Percentiles rank a stretch among this genome's conserved stretches.
phyloP scores from a whole-genome alignment of 53 echinoderm and acorn worm species.

The Antedon mediterranea region DNA sequence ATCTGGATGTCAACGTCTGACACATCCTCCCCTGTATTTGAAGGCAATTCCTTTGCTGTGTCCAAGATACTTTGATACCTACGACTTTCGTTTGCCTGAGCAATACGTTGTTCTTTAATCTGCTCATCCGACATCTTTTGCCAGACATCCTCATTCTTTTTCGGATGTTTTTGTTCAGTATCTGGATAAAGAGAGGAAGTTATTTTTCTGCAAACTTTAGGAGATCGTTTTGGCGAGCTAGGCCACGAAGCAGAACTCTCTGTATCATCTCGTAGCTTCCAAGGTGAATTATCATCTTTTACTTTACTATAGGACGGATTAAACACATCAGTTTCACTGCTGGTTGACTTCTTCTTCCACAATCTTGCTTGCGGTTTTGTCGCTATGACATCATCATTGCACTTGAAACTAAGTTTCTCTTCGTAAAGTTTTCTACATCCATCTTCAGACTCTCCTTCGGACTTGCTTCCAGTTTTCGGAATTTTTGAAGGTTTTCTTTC shows the following conservation, averaged over 20 bases:
- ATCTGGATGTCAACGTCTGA: not conserved
- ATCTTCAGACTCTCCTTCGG: constrained; percentile 17
- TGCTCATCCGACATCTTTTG: not conserved
- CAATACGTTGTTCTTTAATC: not conserved
- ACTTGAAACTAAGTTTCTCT: not conserved
- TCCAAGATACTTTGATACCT: not conserved
- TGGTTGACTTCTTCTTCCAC: not conserved
- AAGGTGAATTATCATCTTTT: not conserved
- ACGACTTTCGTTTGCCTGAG: not conserved
- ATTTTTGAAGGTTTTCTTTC: not conserved
- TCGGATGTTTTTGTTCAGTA: not conserved
- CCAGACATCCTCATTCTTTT: not conserved
- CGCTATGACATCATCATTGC: not conserved
- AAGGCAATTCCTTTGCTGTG: not conserved
- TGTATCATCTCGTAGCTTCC: not conserved
- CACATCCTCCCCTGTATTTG: too few species aligned
- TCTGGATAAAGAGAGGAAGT: not conserved
- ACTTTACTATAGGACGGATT: not conserved
- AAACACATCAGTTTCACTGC: not conserved
- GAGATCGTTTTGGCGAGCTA: not conserved
- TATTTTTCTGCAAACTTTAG: not conserved
- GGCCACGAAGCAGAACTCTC: not conserved
- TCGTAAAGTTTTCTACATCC: not conserved
- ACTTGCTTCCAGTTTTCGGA: constrained; percentile 2
- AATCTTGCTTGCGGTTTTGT: not conserved